phyloP scores from a whole-genome alignment of 2,113 vertebrate species.

The Sorex fumeus region DNA sequence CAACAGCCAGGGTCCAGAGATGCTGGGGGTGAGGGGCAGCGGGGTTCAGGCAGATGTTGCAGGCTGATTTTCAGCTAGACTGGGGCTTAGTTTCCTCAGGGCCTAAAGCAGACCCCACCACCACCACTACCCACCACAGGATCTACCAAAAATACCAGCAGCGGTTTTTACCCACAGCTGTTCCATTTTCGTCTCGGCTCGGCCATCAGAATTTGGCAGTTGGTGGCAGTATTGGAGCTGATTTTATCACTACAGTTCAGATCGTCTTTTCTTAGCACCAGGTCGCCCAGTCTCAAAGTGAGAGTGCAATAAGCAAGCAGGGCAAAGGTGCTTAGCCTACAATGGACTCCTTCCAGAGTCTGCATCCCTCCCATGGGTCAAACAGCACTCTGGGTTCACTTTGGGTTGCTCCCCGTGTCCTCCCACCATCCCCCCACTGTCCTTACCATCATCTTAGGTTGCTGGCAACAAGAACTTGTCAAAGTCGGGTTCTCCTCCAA shows the following conservation, averaged over 20 bases:
- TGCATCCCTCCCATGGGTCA: too few species aligned
- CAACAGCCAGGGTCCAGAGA: not conserved
- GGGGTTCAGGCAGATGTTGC: not conserved
- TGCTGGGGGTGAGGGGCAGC: not conserved
- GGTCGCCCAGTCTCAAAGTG: not conserved
- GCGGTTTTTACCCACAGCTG: too few species aligned
- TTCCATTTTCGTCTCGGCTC: too few species aligned
- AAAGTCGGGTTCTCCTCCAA: not conserved
- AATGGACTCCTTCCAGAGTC: too few species aligned
- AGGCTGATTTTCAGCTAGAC: not conserved
- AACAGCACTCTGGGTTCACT: not conserved
- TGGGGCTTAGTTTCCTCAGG: not conserved
- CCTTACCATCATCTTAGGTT: not conserved
- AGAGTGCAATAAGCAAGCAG: too few species aligned
- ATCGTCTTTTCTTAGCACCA: not conserved
- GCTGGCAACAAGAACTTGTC: not conserved
- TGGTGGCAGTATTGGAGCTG: too few species aligned
- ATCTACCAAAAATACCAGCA: too few species aligned
- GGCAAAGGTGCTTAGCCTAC: too few species aligned
- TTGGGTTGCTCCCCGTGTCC: not conserved
- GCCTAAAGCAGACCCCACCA: not conserved
- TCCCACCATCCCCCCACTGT: too few species aligned
- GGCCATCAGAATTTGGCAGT: not conserved
- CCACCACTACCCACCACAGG: too few species aligned
- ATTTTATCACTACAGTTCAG: not conserved